Conservation (phyloP, 2,113 vertebrate genomes). For the Tragelaphus buxtoni region DNA sequence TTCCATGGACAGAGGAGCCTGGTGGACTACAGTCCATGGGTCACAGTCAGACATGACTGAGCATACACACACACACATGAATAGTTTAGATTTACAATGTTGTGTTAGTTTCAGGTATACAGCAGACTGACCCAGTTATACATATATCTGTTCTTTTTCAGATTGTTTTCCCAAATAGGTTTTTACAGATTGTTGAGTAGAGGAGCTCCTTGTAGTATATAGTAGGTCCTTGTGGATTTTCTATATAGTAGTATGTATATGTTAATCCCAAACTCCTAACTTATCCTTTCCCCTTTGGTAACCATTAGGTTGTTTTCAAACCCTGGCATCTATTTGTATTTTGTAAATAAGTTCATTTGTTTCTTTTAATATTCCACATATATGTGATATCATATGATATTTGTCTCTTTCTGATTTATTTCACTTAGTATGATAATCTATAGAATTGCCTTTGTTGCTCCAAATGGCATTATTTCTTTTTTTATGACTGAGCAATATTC, state of each 20-base stretch:
- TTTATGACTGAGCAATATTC: background rate
- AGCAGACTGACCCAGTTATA: background rate
- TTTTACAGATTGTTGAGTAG: background rate
- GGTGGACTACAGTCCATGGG: too few relatives aligned
- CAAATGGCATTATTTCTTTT: background rate
- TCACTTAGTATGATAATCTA: background rate
- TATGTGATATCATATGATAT: background rate
- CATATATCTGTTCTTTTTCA: background rate
- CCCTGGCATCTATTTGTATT: background rate
- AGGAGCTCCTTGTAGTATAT: background rate
- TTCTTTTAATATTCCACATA: background rate
- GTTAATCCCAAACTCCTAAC: background rate
- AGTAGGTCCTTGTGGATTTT: background rate
- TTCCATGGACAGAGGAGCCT: background rate
- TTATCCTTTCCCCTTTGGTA: background rate
- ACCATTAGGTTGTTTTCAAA: background rate
- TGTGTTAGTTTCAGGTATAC: background rate
- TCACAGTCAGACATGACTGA: background rate
- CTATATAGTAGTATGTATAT: background rate
- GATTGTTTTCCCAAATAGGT: background rate
- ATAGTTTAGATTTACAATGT: background rate
- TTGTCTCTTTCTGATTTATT: background rate
- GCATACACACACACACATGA: background rate
- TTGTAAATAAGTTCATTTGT: background rate
- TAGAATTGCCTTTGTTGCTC: background rate